Evolutionary conservation across 2,113 vertebrate genomes (phyloP).

Genomic region (Corvus hawaiiensis): DNA sequence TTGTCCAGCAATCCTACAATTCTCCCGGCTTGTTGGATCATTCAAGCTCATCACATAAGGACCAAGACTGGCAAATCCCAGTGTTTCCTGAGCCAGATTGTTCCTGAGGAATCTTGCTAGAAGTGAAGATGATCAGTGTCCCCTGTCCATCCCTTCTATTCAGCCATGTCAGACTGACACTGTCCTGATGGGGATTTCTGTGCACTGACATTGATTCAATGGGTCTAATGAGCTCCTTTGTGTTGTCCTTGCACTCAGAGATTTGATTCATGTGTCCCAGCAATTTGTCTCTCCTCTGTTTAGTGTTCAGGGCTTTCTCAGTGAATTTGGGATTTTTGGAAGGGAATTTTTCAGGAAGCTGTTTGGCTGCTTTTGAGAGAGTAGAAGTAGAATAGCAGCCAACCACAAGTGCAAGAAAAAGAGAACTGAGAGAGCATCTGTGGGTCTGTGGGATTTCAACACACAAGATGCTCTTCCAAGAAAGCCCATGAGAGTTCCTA

Average conservation of each 20-base stretch:
- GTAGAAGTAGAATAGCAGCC: background rate
- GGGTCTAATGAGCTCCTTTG: background rate
- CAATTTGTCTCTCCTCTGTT: background rate
- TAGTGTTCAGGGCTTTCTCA: background rate
- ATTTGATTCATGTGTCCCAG: background rate
- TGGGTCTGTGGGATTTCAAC: background rate
- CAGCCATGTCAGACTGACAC: background rate
- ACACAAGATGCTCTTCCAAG: background rate
- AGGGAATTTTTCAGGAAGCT: background rate
- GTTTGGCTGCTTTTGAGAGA: fast-evolving
- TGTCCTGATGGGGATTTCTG: background rate
- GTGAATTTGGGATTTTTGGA: background rate
- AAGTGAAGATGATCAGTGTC: background rate
- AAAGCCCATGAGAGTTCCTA: background rate
- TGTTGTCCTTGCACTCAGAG: background rate
- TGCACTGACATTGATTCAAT: background rate
- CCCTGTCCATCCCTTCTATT: background rate
- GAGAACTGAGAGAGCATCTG: background rate
- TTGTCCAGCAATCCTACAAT: background rate
- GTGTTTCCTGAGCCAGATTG: background rate
- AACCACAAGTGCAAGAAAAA: background rate
- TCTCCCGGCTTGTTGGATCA: background rate
- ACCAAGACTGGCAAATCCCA: background rate
- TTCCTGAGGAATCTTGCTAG: background rate
- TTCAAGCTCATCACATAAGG: background rate